Percentiles rank a stretch among this genome's conserved stretches.
phyloP scores from a whole-genome alignment of 2,888 invertebrate species.

The Drosophila neutralis region DNA sequence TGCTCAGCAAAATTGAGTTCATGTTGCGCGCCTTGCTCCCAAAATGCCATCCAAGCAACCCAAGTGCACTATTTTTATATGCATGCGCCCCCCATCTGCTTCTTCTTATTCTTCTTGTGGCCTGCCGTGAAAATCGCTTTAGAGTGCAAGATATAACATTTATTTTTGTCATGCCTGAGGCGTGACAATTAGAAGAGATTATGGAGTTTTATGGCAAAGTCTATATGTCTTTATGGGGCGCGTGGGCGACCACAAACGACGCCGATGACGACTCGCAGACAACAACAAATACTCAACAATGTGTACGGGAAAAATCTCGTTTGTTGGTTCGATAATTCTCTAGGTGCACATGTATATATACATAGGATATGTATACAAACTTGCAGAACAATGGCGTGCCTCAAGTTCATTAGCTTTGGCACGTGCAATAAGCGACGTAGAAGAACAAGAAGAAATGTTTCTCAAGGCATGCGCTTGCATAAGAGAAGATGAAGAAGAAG shows the following conservation, averaged over 20 bases:
- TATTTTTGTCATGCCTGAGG: conserved; percentile 67
- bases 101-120: conserved; percentile 14
- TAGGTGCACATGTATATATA: not conserved
- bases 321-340: conserved; percentile 70
- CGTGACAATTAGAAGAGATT: conserved; percentile 79
- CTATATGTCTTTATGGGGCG: conserved; percentile 33
- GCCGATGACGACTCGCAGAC: conserved; percentile 30
- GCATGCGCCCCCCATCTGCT: conserved; percentile 52
- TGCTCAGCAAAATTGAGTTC: conserved; percentile 54
- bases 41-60: conserved; percentile 64
- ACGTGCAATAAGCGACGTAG: conserved; percentile 45
- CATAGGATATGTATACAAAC: not conserved
- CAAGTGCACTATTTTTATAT: conserved; percentile 67
- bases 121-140: conserved; percentile 45
- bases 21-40: conserved; percentile 61
- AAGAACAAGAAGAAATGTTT: conserved; percentile 14
- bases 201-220: conserved; percentile 59
- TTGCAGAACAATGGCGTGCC: conserved; percentile 34
- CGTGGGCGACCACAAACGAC: conserved; percentile 75
- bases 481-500: conserved; percentile 27
- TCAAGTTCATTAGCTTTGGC: conserved; percentile 70
- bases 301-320: conserved; percentile 1
- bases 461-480: conserved; percentile 54
- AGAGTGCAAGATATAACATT: conserved; percentile 40
- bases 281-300: not conserved